A percentile compares a stretch with the other conserved stretches of the same genome.
These are phyloP conservation scores for Argynnis bischoffii DNA, from an alignment of 2,888 invertebrate species.

Conservation along the genomic window DNA sequence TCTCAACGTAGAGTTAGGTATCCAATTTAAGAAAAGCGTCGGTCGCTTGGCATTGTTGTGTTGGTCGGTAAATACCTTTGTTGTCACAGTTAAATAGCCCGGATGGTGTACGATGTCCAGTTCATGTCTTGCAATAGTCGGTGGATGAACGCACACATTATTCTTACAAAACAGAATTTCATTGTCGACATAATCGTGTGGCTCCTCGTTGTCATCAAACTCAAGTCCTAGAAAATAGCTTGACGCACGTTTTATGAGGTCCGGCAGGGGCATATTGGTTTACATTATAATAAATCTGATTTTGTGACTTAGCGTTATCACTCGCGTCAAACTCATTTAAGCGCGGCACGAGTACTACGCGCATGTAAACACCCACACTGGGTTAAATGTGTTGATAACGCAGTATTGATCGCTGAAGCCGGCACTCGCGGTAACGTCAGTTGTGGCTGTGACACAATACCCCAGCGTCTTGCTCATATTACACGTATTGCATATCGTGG, in stretches of 20 bases:
- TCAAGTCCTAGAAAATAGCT: constrained; percentile 89
- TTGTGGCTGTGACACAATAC: constrained; percentile 34
- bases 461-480: constrained; percentile 25
- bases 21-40: constrained; percentile 96
- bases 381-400: constrained; percentile 66
- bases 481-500: constrained; percentile 17
- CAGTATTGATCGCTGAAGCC: constrained; percentile 74
- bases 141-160: constrained; percentile 98
- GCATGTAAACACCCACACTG: constrained; percentile 77
- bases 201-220: constrained; percentile 82
- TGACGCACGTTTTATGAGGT: constrained; percentile 89
- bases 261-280: constrained; percentile 87
- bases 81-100: constrained; percentile 94
- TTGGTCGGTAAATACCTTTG: constrained; percentile 89
- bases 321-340: constrained; percentile 66
- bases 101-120: constrained; percentile 94
- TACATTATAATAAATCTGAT: constrained; percentile 60
- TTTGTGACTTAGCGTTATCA: constrained; percentile 50
- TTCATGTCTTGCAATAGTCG: constrained; percentile 90
- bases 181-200: constrained; percentile 88
- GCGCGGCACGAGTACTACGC: constrained; percentile 70
- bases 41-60: constrained; percentile 89
- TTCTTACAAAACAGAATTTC: constrained; percentile 96
- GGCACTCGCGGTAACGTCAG: constrained; percentile 44
- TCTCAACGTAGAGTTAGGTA: constrained; percentile 94